Evolutionary conservation across 2,113 vertebrate genomes (phyloP), one percentile per base, ranked within the genome.

Genomic region (Myanophis thanlyinensis): DNA sequence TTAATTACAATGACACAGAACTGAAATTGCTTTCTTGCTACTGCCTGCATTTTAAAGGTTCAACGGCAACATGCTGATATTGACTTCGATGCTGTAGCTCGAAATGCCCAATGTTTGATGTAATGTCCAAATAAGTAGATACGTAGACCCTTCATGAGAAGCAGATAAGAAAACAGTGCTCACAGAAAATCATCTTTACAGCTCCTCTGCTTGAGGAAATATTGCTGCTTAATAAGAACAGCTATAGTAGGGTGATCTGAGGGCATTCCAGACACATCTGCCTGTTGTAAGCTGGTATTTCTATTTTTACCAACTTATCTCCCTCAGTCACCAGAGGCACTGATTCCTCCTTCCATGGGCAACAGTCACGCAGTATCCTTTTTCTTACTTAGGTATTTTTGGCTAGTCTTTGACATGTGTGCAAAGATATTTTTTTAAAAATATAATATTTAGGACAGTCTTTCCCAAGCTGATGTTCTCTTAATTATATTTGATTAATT

Each of bases 231-330:
- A 30, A 95, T 93, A 94, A 93, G 93, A 91, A 94, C 90, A 84
- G 89, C 93, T 0, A 44, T 87, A 89, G 93, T 92, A 91, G 95
- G 94, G 95, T 93, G 86, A 96, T 92, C n/a, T 95, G 91, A 96
- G 96, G 95, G 94, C 94, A 93, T 92, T 94, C 92, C 93, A 95
- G 93, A 97, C 96, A 94, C 93, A 91, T 93, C 92, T 95, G 91
- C 95, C 94, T 93, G 91, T 95, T 91, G 62, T 52, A 93, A 90
- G 85, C 90, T 89, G 92, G 92, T 86, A 89, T 51, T 94, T 95
- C 96, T 97, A 94, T 96, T 96, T 96, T 96, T 96, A 94, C 48
- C 91, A 85, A 52, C 93, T 91, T 92, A 7, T 59, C 90, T 88
- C 44, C 89, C 90, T 56, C 44, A 59, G 46, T 89, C 40, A 0